phyloP scores from a whole-genome alignment of 2,113 vertebrate genomes.

The Oreochromis spilurus region DNA sequence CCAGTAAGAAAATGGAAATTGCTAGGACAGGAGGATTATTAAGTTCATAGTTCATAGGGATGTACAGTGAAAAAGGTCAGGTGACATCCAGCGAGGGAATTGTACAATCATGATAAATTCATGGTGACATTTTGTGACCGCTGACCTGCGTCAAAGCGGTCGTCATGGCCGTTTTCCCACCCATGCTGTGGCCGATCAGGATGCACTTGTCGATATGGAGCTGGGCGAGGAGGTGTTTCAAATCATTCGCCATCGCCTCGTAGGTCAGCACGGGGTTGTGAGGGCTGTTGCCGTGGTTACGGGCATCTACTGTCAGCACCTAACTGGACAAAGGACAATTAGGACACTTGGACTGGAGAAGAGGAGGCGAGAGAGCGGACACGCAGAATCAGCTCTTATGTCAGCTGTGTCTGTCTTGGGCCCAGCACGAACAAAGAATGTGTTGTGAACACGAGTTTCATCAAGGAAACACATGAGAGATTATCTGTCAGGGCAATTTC shows the following conservation, averaged over 20 bases:
- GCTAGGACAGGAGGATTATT: background rate
- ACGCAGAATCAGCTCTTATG: background rate
- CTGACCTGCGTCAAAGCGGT: slow-evolving; percentile 83
- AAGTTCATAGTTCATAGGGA: background rate
- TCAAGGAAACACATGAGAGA: background rate
- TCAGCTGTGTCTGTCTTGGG: background rate
- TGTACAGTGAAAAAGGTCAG: background rate
- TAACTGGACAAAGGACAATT: slow-evolving; percentile 71
- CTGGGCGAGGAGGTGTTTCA: slow-evolving; percentile 79
- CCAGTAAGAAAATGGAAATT: background rate
- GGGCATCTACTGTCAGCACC: slow-evolving; percentile 91
- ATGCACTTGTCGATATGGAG: slow-evolving; percentile 82
- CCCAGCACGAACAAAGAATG: background rate
- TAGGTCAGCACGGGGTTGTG: slow-evolving; percentile 83
- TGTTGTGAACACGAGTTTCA: background rate
- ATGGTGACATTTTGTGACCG: background rate
- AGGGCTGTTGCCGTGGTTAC: slow-evolving; percentile 90
- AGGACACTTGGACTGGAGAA: slow-evolving; percentile 59
- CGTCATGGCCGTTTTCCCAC: slow-evolving; percentile 93
- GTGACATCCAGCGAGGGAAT: background rate
- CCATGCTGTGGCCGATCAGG: slow-evolving; percentile 95
- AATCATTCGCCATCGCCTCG: slow-evolving; percentile 82
- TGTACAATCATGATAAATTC: background rate
- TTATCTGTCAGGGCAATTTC: background rate
- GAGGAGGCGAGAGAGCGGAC: background rate